Evolutionary conservation across 2,888 invertebrate genomes (phyloP).

Genomic region (Ennomos erosarius): DNA sequence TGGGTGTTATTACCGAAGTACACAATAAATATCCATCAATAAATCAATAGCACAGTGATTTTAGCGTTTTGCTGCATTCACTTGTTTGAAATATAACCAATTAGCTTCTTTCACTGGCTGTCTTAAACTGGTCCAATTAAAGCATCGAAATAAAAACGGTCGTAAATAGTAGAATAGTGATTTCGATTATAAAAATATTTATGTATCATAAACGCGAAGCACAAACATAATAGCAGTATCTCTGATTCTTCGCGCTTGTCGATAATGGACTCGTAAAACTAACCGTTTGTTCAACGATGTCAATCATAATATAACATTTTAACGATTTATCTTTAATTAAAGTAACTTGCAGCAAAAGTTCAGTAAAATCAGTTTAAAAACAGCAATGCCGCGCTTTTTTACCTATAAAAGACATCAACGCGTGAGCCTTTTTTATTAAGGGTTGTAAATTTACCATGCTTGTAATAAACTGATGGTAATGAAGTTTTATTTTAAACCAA

Average conservation of each 20-base stretch:
- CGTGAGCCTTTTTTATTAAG: constrained; percentile 3
- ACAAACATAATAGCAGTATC: constrained; percentile 45
- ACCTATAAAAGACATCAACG: constrained; percentile 28
- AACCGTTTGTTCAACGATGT: constrained; percentile 26
- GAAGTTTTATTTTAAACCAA: constrained; percentile 25
- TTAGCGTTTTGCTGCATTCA: constrained; percentile 39
- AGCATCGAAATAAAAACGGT: constrained; percentile 48
- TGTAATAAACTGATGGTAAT: constrained; percentile 1
- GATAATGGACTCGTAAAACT: constrained; percentile 40
- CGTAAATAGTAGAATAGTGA: constrained; percentile 50
- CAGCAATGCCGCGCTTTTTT: not conserved
- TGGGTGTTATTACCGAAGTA: constrained; percentile 22
- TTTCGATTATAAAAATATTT: constrained; percentile 52
- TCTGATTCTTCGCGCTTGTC: constrained; percentile 38
- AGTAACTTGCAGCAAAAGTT: not conserved
- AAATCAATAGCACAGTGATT: constrained; percentile 41
- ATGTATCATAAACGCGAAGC: constrained; percentile 47
- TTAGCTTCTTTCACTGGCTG: constrained; percentile 44
- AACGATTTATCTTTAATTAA: constrained; percentile 13
- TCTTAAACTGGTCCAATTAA: constrained; percentile 46
- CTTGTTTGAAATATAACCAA: constrained; percentile 46
- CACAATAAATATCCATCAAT: constrained; percentile 35
- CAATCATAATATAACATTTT: constrained; percentile 19
- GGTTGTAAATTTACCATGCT: not conserved
- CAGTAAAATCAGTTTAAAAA: too few species aligned